Conservation (phyloP, 2,113 vertebrate species). For the Falco punctatus region DNA sequence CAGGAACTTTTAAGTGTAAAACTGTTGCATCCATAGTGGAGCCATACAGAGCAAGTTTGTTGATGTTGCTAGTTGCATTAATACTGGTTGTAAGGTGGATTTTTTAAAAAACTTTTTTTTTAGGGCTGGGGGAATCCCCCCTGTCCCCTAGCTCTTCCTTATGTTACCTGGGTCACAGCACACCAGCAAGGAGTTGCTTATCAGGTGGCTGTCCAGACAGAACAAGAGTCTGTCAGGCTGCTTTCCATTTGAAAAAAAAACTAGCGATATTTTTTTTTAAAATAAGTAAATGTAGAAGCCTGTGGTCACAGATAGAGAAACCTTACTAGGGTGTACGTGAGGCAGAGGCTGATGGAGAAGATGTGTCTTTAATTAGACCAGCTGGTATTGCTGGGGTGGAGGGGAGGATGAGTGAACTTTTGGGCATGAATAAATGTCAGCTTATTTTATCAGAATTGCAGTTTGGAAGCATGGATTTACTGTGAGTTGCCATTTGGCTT, state of each 20-base stretch:
- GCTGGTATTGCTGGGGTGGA: not conserved
- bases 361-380: not conserved
- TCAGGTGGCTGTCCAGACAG: not conserved
- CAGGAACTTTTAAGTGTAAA: not conserved
- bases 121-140: not conserved
- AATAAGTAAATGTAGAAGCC: not conserved
- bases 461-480: not conserved
- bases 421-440: not conserved
- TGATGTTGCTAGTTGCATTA: not conserved
- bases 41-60: not conserved
- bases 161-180: not conserved
- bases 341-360: not conserved
- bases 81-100: not conserved
- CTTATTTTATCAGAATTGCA: not conserved
- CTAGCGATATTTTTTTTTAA: too few relatives aligned
- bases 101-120: not conserved
- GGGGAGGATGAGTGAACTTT: not conserved
- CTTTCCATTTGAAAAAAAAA: not conserved
- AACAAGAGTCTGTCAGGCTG: not conserved
- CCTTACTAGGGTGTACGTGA: not conserved
- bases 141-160: not conserved
- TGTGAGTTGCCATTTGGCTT: not conserved
- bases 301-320: not conserved
- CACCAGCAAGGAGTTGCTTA: not conserved
- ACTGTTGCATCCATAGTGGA: not conserved